Percentiles rank a stretch among this genome's conserved stretches.
Evolutionary conservation across 1,140 invertebrate genomes (phyloP).

Genomic region (Ruditapes philippinarum): DNA sequence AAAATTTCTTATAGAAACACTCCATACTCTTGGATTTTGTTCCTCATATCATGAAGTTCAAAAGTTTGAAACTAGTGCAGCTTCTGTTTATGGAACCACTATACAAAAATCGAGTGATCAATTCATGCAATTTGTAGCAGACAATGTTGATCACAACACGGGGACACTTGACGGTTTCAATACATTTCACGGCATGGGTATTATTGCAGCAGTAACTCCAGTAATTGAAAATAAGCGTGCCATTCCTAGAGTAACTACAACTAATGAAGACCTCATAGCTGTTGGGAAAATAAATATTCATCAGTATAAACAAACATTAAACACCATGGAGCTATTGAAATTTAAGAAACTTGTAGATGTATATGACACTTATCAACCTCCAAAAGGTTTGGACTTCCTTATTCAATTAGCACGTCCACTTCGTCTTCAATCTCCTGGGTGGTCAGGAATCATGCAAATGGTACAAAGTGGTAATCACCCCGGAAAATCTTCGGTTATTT

Average conservation of each 20-base stretch:
- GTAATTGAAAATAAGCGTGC: neutral
- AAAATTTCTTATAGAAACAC: too few relatives aligned
- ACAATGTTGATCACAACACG: constrained; percentile 71
- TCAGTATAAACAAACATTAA: constrained; percentile 24
- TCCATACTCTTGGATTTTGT: too few relatives aligned
- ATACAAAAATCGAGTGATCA: neutral
- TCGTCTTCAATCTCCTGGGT: constrained; percentile 22
- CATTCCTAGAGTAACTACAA: constrained; percentile 56
- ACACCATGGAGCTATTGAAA: too few relatives aligned
- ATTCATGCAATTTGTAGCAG: constrained; percentile 22
- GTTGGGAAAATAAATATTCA: constrained; percentile 53
- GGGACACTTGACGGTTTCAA: constrained; percentile 61
- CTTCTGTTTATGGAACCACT: constrained; percentile 19
- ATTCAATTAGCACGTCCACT: constrained; percentile 40
- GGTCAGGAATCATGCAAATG: constrained; percentile 57
- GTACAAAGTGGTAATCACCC: constrained; percentile 66
- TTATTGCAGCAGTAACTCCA: constrained; percentile 71
- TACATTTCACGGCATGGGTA: constrained; percentile 69
- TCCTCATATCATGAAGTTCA: too few relatives aligned
- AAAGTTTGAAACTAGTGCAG: constrained; percentile 45
- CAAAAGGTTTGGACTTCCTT: neutral
- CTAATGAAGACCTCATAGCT: constrained; percentile 3
- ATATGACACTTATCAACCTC: neutral
- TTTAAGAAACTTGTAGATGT: constrained; percentile 4
- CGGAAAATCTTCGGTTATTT: constrained; percentile 69